phyloP scores from a whole-genome alignment of 2,797 vertebrate genomes.

The Dendrocincla tyrannina region DNA sequence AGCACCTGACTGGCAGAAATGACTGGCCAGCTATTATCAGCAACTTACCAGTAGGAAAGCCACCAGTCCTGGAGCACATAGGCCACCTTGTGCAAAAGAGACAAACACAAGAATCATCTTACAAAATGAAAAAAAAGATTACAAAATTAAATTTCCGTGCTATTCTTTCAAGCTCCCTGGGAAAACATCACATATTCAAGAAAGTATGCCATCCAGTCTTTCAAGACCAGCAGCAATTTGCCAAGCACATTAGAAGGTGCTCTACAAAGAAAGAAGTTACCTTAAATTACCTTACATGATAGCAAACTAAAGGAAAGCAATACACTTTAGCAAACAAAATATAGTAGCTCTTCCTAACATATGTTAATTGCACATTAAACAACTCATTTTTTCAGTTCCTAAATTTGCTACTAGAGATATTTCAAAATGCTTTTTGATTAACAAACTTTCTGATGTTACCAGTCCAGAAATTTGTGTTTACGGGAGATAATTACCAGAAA shows the following conservation, averaged over 20 bases:
- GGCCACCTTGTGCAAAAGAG: conserved; percentile 73
- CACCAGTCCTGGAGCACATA: conserved; percentile 95
- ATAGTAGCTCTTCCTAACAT: conserved; percentile 19
- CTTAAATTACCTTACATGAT: conserved; percentile 52
- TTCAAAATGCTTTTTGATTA: conserved; percentile 59
- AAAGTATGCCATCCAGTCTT: conserved; percentile 56
- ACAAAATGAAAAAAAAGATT: background rate
- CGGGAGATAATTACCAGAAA: conserved; percentile 55
- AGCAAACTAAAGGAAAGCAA: conserved; percentile 53
- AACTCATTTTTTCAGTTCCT: conserved; percentile 41
- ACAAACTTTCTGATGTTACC: conserved; percentile 62
- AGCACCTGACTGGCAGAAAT: background rate
- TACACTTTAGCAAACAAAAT: conserved; percentile 39
- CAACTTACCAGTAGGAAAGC: conserved; percentile 91
- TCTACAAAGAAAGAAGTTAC: conserved; percentile 60
- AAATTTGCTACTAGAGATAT: conserved; percentile 47
- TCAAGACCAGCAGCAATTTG: conserved; percentile 60
- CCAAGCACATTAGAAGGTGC: conserved; percentile 58
- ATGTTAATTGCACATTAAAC: conserved; percentile 62
- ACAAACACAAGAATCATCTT: conserved; percentile 30
- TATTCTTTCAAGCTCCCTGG: conserved; percentile 50
- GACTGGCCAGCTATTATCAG: conserved; percentile 77
- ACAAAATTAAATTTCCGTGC: conserved; percentile 11
- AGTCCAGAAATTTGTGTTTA: conserved; percentile 58
- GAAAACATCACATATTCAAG: conserved; percentile 54